Evolutionary conservation across 2,797 vertebrate genomes (phyloP).

Genomic region (Clamator glandarius): DNA sequence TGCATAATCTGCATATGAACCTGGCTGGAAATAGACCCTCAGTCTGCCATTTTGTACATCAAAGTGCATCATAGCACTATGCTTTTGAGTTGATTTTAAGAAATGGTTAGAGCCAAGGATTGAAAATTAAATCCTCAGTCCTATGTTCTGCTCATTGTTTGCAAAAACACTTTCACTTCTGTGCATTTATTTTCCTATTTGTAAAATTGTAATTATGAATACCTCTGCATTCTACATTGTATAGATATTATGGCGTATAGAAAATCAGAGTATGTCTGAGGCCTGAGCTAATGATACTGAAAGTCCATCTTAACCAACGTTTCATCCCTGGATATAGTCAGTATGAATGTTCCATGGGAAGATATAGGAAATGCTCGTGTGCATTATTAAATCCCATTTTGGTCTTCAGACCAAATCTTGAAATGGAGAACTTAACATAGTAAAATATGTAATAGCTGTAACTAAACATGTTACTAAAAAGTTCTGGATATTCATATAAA

Average conservation of each 20-base stretch:
- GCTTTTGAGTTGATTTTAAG: background rate
- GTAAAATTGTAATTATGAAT: background rate
- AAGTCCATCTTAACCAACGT: background rate
- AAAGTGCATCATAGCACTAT: background rate
- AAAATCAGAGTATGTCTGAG: background rate
- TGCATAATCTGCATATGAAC: background rate
- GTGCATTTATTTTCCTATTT: background rate
- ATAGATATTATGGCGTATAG: background rate
- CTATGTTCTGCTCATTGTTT: background rate
- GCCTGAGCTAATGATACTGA: background rate
- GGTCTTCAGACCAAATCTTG: background rate
- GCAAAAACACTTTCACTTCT: background rate
- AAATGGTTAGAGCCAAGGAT: background rate
- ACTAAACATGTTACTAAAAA: background rate
- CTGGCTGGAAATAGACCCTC: background rate
- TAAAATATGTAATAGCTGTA: background rate
- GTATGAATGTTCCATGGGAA: background rate
- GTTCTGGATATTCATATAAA: background rate
- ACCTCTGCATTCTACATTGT: background rate
- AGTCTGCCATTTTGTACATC: background rate
- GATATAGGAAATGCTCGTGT: background rate
- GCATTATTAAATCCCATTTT: background rate
- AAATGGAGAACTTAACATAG: background rate
- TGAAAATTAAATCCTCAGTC: background rate
- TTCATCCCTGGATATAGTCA: background rate